Conservation (phyloP, 92 coral and sea anemone species). For the Bergia sp. region DNA sequence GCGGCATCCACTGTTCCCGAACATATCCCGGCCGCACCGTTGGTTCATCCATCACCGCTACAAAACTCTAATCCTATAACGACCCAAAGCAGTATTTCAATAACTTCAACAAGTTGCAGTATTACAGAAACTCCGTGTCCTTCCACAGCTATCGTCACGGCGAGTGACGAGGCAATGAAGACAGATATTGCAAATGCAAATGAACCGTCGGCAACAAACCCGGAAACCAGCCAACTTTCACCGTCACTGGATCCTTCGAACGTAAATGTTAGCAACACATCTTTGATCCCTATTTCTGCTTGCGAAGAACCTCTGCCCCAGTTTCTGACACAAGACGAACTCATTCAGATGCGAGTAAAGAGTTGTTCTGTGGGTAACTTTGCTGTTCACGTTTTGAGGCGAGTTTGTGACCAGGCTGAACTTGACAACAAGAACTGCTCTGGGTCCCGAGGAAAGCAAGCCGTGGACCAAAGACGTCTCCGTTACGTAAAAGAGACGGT, state of each 20-base stretch:
- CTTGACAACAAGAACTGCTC: slow-evolving; percentile 83
- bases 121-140: slow-evolving; percentile 14
- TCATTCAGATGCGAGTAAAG: slow-evolving; percentile 83
- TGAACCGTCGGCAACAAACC: neutral
- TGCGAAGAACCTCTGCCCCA: slow-evolving; percentile 60
- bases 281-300: slow-evolving; percentile 57
- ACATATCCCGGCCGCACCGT: slow-evolving; percentile 30
- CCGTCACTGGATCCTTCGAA: slow-evolving; percentile 33
- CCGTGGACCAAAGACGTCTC: slow-evolving; percentile 80
- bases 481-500: slow-evolving; percentile 88
- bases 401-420: slow-evolving; percentile 68
- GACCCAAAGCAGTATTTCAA: slow-evolving; percentile 9
- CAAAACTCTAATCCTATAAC: slow-evolving; percentile 24
- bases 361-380: slow-evolving; percentile 93
- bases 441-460: slow-evolving; percentile 86
- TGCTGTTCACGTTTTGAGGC: slow-evolving; percentile 82
- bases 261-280: slow-evolving; percentile 31
- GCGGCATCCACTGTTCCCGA: slow-evolving; percentile 42
- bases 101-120: slow-evolving; percentile 33
- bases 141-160: neutral
- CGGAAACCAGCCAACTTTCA: slow-evolving; percentile 33
- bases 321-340: slow-evolving; percentile 66
- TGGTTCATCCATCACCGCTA: slow-evolving; percentile 23
- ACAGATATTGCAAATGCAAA: neutral
- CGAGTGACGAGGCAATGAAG: slow-evolving; percentile 8